A percentile compares a stretch with the other conserved stretches of the same genome.
Evolutionary conservation across 2,888 invertebrate genomes (phyloP).

Genomic region (Coecobrya sp.): DNA sequence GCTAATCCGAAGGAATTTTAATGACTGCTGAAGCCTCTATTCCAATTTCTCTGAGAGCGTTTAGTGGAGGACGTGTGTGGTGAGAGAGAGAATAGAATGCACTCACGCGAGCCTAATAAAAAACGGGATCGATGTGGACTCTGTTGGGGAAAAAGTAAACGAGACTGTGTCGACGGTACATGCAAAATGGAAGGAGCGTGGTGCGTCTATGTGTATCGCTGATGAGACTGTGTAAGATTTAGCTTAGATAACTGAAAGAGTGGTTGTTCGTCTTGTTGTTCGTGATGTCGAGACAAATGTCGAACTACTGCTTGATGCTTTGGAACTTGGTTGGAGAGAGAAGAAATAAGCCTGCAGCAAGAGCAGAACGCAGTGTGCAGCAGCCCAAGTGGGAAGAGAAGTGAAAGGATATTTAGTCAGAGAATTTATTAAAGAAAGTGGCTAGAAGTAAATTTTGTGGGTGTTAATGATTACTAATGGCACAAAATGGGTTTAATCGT

Average conservation of each 20-base stretch:
- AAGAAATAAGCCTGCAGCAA: slow-evolving; percentile 45
- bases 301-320: slow-evolving; percentile 32
- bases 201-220: too few species aligned
- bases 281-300: slow-evolving; percentile 68
- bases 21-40: too few species aligned
- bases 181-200: too few species aligned
- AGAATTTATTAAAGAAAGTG: slow-evolving; percentile 29
- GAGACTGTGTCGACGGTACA: not conserved
- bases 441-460: slow-evolving; percentile 19
- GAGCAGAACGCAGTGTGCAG: slow-evolving; percentile 25
- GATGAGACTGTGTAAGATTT: too few species aligned
- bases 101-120: too few species aligned
- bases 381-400: slow-evolving; percentile 1
- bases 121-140: too few species aligned
- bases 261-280: not conserved
- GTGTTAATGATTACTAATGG: slow-evolving; percentile 84
- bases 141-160: slow-evolving; percentile 7
- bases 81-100: too few species aligned
- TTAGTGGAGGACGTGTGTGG: too few species aligned
- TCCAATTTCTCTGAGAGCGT: slow-evolving; percentile 20
- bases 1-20: slow-evolving; percentile 52
- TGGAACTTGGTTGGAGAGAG: slow-evolving; percentile 66
- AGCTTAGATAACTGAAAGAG: too few species aligned
- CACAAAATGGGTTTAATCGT: slow-evolving; percentile 86
- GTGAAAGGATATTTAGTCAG: slow-evolving; percentile 16